Evolutionary conservation across 2,888 invertebrate genomes (phyloP), one percentile per base, ranked within the genome.

Genomic region (Drosophila vallismaia): DNA sequence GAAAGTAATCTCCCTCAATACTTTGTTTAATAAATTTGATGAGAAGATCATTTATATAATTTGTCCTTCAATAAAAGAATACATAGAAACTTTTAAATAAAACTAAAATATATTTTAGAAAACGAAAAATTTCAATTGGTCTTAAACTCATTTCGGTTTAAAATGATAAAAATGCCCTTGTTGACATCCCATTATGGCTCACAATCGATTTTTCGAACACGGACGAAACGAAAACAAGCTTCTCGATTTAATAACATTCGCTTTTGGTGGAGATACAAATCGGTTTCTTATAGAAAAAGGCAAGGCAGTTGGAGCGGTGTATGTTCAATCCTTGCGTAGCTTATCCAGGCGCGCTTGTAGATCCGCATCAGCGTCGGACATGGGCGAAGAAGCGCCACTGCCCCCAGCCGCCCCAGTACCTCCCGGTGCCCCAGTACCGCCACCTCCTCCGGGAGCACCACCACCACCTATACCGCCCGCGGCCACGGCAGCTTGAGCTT

Each of bases 261-360:
- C 40, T 67, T 60, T 55, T 26, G 10, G n/a, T 49, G 71, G 72
- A 73, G 28, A 73, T 50, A 66, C 64, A 56, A 52, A 50, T 50
- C 6, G 50, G 48, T 26, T 26, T 42, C 74, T 67, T 64, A 69
- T 68, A 75, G 28, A 73, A 51, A 64, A 38, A 14, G 45, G 51
- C 6, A 42, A 51, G 50, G 55, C 51, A 70, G 60, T 60, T 46
- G n/a, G 38, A 40, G 29, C n/a, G 12, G 29, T 28, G 29, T 48
- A 33, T 9, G 4, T 10, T 62, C 67, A 83, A 57, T 83, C 82
- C 73, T 88, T 83, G 63, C 98, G 94, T 89, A 99, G 93, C 92
- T 98, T 99, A 92, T 99, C 98, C 85, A 99, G 94, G 77, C 99
- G 94, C 56, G 98, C 98, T 93, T 99, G 98, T 76, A 99, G 94